Base-by-base conservation (phyloP, 2,888 invertebrate genomes). In the Oxystoma pomonae region DNA sequence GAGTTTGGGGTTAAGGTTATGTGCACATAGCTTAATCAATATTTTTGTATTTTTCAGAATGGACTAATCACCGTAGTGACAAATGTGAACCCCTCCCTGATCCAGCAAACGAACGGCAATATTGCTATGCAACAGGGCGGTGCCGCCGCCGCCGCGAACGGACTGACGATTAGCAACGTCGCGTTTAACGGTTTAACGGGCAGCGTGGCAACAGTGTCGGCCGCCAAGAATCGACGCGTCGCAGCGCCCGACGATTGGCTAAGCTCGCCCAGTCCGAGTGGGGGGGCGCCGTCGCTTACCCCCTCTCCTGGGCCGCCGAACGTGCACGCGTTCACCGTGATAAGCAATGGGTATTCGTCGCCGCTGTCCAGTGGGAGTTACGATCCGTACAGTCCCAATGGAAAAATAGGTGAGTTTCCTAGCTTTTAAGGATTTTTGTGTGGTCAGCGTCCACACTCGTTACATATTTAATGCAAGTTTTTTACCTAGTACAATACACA, bases 391-490 rank as follows among this genome's bases (percentile, higher is more conserved):
- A 93, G 92, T 83, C 93, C 93, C 70, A 92, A 91, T 81, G 92
- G 91, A 76, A 93, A 92, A 86, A 87, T 91, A 85, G 91, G 93
- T 92, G 74, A 88, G 90, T n/a, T n/a, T n/a, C n/a, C n/a, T n/a
- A n/a, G n/a, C n/a, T n/a, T n/a, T n/a, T n/a, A n/a, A n/a, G n/a
- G n/a, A n/a, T n/a, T n/a, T n/a, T n/a, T n/a, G n/a, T n/a, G n/a
- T n/a, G n/a, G n/a, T n/a, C n/a, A n/a, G n/a, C n/a, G n/a, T n/a
- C n/a, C n/a, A n/a, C n/a, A n/a, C n/a, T n/a, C n/a, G n/a, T n/a
- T n/a, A n/a, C n/a, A n/a, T n/a, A n/a, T n/a, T n/a, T n/a, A n/a
- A n/a, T n/a, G n/a, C n/a, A n/a, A n/a, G n/a, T n/a, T n/a, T n/a
- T n/a, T n/a, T n/a, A n/a, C n/a, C n/a, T n/a, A n/a, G n/a, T n/a